phyloP scores from a whole-genome alignment of 2,113 vertebrate species.

The Tenrec ecaudatus region DNA sequence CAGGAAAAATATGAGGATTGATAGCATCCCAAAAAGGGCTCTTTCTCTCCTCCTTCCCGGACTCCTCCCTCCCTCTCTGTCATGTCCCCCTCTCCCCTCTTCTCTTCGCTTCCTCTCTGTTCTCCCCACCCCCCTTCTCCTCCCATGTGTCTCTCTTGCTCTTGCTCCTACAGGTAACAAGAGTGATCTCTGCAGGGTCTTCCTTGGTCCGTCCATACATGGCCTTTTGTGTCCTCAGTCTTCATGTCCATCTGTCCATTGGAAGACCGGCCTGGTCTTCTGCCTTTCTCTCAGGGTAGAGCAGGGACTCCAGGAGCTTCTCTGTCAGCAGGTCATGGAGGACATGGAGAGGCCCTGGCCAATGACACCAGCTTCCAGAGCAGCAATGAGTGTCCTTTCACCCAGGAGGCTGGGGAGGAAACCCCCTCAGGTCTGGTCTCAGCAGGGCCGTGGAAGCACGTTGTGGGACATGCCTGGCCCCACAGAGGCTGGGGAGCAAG shows the following conservation, averaged over 20 bases:
- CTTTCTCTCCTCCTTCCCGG: background rate
- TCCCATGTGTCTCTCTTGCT: background rate
- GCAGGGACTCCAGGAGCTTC: background rate
- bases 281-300: background rate
- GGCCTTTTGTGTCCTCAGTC: background rate
- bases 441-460: background rate
- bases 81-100: background rate
- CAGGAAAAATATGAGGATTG: background rate
- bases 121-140: background rate
- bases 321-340: background rate
- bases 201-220: background rate
- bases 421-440: background rate
- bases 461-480: slow-evolving; percentile 9
- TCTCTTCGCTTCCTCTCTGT: background rate
- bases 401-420: background rate
- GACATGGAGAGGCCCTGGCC: background rate
- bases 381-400: too few species aligned
- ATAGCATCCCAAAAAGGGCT: background rate
- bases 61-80: background rate
- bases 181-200: background rate
- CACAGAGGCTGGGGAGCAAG: background rate
- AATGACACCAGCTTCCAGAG: background rate
- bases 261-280: background rate
- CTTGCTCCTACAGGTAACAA: background rate
- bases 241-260: background rate